A percentile compares a stretch with the other conserved stretches of the same genome.
These are phyloP conservation scores for Caerostris extrusa DNA, from an alignment of 1,140 invertebrate species.

Conservation along the genomic window DNA sequence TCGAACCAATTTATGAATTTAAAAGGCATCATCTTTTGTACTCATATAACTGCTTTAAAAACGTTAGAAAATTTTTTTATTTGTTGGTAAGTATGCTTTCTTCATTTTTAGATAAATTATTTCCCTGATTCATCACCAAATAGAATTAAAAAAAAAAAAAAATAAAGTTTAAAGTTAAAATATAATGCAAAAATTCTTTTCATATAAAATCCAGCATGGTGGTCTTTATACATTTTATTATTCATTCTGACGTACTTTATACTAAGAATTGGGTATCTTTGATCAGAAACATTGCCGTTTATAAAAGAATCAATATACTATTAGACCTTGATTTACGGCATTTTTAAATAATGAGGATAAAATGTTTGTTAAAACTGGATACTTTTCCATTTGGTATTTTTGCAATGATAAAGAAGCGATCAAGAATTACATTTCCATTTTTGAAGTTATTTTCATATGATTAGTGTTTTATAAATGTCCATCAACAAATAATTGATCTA, in stretches of 20 bases:
- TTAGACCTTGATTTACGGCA: no score
- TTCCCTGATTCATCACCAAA: not conserved
- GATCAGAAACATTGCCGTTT: no score
- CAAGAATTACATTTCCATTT: no score
- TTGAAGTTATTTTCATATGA: no score
- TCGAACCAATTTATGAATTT: not conserved
- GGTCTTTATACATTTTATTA: not conserved
- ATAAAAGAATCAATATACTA: no score
- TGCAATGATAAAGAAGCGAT: no score
- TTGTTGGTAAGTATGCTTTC: constrained; percentile 34
- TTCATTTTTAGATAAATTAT: not conserved
- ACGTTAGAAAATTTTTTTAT: constrained; percentile 24
- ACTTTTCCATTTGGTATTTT: no score
- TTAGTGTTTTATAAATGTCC: no score
- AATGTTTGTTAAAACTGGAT: no score
- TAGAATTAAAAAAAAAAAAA: not conserved
- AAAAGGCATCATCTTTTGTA: constrained; percentile 14
- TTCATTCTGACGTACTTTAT: no score
- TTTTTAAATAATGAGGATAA: no score
- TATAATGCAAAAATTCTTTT: not conserved
- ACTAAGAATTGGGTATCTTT: not conserved
- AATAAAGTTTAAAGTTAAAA: not conserved
- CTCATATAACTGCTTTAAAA: constrained; percentile 54
- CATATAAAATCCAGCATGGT: not conserved
- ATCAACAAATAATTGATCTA: no score